Conservation (phyloP, 2,888 invertebrate species). For the Rosalia funebris region DNA sequence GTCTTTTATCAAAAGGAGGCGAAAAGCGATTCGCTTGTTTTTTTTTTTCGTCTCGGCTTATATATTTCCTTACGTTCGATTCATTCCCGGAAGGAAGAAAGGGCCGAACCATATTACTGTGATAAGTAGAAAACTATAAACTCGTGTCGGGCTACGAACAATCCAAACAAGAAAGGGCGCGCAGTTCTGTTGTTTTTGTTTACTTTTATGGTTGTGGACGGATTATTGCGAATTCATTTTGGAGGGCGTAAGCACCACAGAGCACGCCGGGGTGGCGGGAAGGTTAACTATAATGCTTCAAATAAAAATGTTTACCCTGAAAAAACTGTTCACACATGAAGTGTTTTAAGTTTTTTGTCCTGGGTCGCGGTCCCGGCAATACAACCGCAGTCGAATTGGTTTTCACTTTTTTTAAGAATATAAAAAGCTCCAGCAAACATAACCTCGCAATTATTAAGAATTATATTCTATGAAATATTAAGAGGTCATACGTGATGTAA, state of each 20-base stretch:
- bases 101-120: constrained; percentile 3
- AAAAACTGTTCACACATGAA: not conserved
- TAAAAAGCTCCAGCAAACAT: too few relatives aligned
- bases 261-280: not conserved
- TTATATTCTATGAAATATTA: too few relatives aligned
- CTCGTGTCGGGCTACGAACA: not conserved
- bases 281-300: not conserved
- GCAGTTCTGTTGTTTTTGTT: not conserved
- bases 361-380: too few relatives aligned
- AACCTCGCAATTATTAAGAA: too few relatives aligned
- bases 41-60: constrained; percentile 52
- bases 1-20: constrained; percentile 49
- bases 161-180: constrained; percentile 15
- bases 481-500: too few relatives aligned
- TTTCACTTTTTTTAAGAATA: too few relatives aligned
- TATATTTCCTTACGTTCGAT: constrained; percentile 47
- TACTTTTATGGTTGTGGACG: not conserved
- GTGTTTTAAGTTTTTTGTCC: too few relatives aligned
- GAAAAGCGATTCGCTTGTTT: constrained; percentile 46
- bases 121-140: constrained; percentile 15
- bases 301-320: not conserved
- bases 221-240: not conserved
- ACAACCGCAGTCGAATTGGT: too few relatives aligned
- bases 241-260: not conserved
- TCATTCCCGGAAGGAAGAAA: not conserved